Conservation (phyloP, 2,113 vertebrate species). For the Proterorhinus semilunaris region DNA sequence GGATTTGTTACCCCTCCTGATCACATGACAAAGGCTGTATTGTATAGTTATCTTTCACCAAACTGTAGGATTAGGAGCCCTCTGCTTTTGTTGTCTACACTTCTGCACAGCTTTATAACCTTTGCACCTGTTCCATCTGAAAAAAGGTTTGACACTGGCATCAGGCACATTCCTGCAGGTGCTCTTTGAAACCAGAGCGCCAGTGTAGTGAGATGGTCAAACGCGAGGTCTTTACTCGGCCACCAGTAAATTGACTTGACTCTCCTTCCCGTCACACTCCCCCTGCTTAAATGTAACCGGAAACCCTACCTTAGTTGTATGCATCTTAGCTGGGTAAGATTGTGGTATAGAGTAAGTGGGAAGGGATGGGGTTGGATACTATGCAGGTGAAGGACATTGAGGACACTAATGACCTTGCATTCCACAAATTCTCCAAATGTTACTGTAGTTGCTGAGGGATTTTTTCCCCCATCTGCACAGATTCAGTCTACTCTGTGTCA, state of each 20-base stretch:
- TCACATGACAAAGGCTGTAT: constrained; percentile 55
- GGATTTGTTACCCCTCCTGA: constrained; percentile 32
- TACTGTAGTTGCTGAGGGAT: not conserved
- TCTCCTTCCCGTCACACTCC: not conserved
- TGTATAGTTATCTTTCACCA: constrained; percentile 45
- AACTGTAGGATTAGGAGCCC: constrained; percentile 5
- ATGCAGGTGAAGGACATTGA: constrained; percentile 8
- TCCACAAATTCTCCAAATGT: constrained; percentile 4
- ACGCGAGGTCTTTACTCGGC: constrained; percentile 20
- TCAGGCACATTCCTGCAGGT: constrained; percentile 30
- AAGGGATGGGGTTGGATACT: not conserved
- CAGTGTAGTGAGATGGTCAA: constrained; percentile 6
- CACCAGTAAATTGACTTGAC: constrained; percentile 29
- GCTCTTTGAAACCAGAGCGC: not conserved
- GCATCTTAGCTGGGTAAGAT: constrained; percentile 5
- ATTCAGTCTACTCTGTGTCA: not conserved
- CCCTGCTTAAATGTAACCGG: constrained; percentile 30
- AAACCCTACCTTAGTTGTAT: constrained; percentile 13
- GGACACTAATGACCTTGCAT: not conserved
- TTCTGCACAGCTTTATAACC: not conserved
- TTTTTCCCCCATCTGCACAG: not conserved
- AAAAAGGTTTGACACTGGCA: not conserved
- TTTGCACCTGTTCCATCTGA: not conserved
- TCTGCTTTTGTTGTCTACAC: not conserved
- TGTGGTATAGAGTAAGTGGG: not conserved